A percentile compares a stretch with the other conserved stretches of the same genome.
Evolutionary conservation across 2,797 vertebrate species (phyloP).

Genomic region (Notamacropus eugenii): DNA sequence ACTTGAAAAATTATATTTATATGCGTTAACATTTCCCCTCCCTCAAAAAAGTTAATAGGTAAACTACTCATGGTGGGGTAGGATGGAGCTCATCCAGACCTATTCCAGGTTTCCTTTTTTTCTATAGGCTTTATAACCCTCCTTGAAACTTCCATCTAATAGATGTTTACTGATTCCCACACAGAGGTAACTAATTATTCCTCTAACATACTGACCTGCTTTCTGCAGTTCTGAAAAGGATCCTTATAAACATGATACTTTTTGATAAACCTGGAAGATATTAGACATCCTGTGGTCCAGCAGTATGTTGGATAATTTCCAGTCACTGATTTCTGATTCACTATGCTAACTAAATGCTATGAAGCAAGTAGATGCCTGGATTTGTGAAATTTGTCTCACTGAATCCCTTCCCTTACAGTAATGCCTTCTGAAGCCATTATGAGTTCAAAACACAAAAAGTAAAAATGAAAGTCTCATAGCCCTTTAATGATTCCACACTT

Average conservation of each 20-base stretch:
- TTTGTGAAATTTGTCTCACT: background rate
- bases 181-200: constrained; percentile 18
- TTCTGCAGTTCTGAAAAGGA: background rate
- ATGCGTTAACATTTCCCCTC: background rate
- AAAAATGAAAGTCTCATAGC: background rate
- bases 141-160: background rate
- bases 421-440: background rate
- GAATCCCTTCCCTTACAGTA: background rate
- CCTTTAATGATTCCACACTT: background rate
- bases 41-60: background rate
- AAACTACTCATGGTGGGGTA: background rate
- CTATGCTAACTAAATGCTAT: background rate
- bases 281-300: background rate
- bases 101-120: background rate
- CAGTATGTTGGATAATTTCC: background rate
- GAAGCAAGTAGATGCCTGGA: background rate
- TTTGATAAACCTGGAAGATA: constrained; percentile 25
- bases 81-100: background rate
- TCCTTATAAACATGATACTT: background rate
- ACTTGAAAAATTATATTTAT: background rate
- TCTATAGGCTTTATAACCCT: background rate
- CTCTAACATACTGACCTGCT: constrained; percentile 28
- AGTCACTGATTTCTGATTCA: background rate
- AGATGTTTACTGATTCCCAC: background rate
- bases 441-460: background rate